These are phyloP conservation scores for Elachura formosa DNA, from an alignment of 2,113 vertebrate genomes.

Conservation along the genomic window DNA sequence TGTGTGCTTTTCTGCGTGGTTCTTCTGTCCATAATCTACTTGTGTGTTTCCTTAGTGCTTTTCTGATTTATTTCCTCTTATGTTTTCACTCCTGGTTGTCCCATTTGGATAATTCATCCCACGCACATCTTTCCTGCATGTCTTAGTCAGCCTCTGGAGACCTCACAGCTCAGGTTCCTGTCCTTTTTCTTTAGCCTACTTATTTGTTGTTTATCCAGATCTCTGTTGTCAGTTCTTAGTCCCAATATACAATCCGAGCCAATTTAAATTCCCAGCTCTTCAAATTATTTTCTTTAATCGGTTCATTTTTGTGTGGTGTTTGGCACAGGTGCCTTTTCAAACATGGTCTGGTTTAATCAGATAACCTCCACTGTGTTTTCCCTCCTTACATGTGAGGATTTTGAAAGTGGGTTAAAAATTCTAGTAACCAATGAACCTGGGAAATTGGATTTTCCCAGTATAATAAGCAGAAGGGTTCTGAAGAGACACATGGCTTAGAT, in stretches of 20 bases:
- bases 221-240: not conserved
- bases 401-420: not conserved
- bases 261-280: not conserved
- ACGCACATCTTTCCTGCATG: not conserved
- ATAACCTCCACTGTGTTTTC: not conserved
- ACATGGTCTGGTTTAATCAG: not conserved
- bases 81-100: not conserved
- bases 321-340: not conserved
- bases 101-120: not conserved
- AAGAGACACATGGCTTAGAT: not conserved
- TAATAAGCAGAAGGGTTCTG: not conserved
- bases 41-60: not conserved
- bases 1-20: not conserved
- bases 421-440: not conserved
- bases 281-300: not conserved
- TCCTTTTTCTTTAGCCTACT: not conserved
- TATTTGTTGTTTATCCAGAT: not conserved
- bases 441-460: not conserved
- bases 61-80: not conserved
- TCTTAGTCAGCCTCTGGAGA: not conserved
- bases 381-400: not conserved
- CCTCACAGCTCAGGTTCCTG: not conserved
- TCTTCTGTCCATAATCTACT: not conserved
- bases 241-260: not conserved
- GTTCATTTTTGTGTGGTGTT: not conserved